A percentile compares a stretch with the other conserved stretches of the same genome.
Evolutionary conservation across 2,797 vertebrate genomes (phyloP).

Genomic region (Lepilemur septentrionalis): DNA sequence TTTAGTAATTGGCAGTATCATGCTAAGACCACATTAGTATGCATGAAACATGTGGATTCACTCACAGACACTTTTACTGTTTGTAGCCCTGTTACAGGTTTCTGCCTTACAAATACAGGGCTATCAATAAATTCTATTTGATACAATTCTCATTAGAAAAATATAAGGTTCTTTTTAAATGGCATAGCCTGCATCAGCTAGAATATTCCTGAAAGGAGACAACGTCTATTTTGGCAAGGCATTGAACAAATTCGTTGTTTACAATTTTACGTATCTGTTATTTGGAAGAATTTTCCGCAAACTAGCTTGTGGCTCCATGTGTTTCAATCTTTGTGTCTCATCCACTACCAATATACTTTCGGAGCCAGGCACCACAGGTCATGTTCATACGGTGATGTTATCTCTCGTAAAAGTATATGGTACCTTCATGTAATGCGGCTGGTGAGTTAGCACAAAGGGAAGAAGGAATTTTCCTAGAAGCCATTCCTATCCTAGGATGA

Average conservation of each 20-base stretch:
- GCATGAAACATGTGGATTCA: not conserved
- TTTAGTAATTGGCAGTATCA: not conserved
- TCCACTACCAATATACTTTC: not conserved
- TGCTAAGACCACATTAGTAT: not conserved
- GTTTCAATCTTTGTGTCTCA: not conserved
- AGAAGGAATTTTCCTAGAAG: not conserved
- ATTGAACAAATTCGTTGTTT: not conserved
- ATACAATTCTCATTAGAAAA: not conserved
- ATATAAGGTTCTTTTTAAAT: not conserved
- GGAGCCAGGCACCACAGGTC: not conserved
- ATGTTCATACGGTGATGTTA: not conserved
- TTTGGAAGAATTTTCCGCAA: not conserved
- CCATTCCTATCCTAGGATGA: not conserved
- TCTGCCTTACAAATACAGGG: not conserved
- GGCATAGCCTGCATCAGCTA: not conserved
- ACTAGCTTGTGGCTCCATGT: not conserved
- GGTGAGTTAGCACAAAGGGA: not conserved
- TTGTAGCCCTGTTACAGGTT: not conserved
- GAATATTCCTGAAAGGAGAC: not conserved
- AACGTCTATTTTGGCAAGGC: not conserved
- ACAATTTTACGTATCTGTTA: not conserved
- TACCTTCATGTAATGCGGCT: not conserved
- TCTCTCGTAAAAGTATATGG: not conserved
- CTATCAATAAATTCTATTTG: conserved; percentile 14
- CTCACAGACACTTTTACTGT: not conserved